These are phyloP conservation scores for Arizona elegans DNA, from an alignment of 2,113 vertebrate genomes.

Conservation along the genomic window DNA sequence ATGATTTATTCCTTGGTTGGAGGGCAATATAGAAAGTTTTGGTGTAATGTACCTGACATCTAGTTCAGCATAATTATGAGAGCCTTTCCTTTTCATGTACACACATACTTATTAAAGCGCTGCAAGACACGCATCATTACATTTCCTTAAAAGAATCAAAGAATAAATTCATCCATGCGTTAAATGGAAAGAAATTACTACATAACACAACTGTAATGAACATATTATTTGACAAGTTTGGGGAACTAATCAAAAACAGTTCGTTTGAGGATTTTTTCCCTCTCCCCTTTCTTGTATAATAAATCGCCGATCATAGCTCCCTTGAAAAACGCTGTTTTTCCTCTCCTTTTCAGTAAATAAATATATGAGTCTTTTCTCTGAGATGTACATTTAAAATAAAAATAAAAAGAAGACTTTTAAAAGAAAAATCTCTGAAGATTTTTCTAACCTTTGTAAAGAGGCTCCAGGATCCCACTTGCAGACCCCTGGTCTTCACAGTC, in stretches of 20 bases:
- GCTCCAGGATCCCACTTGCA: background rate
- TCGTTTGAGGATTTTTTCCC: conserved; percentile 4
- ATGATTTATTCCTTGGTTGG: background rate
- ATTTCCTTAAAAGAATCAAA: background rate
- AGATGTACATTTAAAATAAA: conserved; percentile 32
- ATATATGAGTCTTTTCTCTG: conserved; percentile 42
- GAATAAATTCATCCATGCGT: background rate
- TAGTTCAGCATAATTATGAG: background rate
- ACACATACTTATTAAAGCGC: background rate
- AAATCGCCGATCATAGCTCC: conserved; percentile 40
- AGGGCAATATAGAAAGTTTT: background rate
- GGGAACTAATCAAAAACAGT: conserved; percentile 5
- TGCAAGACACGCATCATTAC: background rate
- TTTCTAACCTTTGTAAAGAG: background rate
- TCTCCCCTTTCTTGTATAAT: conserved; percentile 25
- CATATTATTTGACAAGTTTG: conserved; percentile 23
- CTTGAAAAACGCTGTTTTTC: conserved; percentile 25
- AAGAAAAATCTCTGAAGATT: background rate
- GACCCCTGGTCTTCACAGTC: background rate
- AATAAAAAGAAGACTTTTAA: background rate
- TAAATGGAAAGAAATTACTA: conserved; percentile 21
- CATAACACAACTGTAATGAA: conserved; percentile 32
- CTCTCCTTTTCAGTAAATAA: conserved; percentile 52
- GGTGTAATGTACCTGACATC: background rate
- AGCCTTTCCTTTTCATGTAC: background rate